Evolutionary conservation across 2,113 vertebrate genomes (phyloP), one percentile per base, ranked within the genome.

Genomic region (Ondatra zibethicus): DNA sequence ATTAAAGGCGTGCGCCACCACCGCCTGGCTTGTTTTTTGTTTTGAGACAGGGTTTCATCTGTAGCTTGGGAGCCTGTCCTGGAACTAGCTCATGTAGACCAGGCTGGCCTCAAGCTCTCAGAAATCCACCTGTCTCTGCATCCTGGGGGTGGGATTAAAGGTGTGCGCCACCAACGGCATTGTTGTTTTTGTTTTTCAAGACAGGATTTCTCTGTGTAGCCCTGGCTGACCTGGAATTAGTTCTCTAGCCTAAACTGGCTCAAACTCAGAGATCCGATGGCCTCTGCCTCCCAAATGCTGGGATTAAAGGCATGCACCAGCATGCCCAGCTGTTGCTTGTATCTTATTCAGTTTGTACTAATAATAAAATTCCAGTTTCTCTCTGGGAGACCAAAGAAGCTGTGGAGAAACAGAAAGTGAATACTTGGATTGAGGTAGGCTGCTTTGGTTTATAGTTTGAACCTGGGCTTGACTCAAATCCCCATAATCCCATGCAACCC

Each of bases 81-180:
- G 58, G 55, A 58, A 58, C 58, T 58, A 58, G 19, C 58, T 58
- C 19, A 21, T 58, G 6, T 58, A 58, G 58, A 58, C 19, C 58
- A 58, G 58, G 5, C 58, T 58, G 58, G 19, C 58, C 58, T 58
- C 0, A 5, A 58, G 58, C 17, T 58, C 6, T 21, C 58, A 58
- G 58, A 58, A 17, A 58, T 58, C 19, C 0, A 1, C 58, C 58
- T 58, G 58, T 19, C 58, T 58, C 58, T 58, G 1, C 58, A 19
- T 58, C 58, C 58, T 0, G 58, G 21, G 58, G 19, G 17, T 21
- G 19, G 58, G 58, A 58, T 58, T 58, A 58, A 58, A 58, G 58
- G 58, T 0, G 0, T 58, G 58, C 0, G 19, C 19, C 19, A 58
- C 58, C 58, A 58, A 1, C 17, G 0, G 58, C 58, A 12, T 66